Base-by-base conservation (phyloP, 1,140 invertebrate species). In the Sminthurinus signatus region DNA sequence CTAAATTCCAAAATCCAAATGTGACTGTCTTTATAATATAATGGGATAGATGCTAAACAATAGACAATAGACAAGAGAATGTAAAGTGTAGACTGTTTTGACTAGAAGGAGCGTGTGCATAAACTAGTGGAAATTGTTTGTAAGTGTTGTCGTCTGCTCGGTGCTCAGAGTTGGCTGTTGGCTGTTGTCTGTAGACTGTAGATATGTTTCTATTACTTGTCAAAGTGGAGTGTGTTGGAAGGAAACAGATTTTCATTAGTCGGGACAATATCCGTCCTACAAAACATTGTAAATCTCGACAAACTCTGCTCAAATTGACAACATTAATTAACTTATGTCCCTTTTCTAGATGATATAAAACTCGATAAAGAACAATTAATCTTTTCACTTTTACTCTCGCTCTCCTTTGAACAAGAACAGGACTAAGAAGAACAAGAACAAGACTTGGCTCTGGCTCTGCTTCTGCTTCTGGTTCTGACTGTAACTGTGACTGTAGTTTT, bases 301-400 rank as follows among this genome's bases (percentile, higher is more conserved):
- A 27, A 25, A 23, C 5, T 25, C n/a, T n/a, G 19, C 10, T 10
- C 10, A 48, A 48, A 48, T 48, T 48, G 46, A 48, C 50, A 25
- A 8, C 50, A 52, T 52, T 52, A 52, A 52, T 52, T 52, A 52
- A 52, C 50, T 52, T 52, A 52, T 5, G 50, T 10, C 8, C 14
- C 8, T 12, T 25, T 21, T 8, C 50, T 52, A 3, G 27, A 27
- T 28, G 50, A 52, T 52, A 52, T 52, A 52, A 52, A 52, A 52
- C 50, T 3, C 23, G 27, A 25, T 28, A 28, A 25, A 25, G 50
- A 28, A 23, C 50, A 52, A 52, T 52, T 52, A 52, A 52, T 52
- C 50, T 52, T 52, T 52, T 52, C 19, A 48, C 44, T 48, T 48
- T 21, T n/a, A 8, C 44, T 48, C 44, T 42, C 39, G 39, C 5